These are phyloP conservation scores for Lasaia peninsularis DNA, from an alignment of 1,140 invertebrate species.

Conservation along the genomic window DNA sequence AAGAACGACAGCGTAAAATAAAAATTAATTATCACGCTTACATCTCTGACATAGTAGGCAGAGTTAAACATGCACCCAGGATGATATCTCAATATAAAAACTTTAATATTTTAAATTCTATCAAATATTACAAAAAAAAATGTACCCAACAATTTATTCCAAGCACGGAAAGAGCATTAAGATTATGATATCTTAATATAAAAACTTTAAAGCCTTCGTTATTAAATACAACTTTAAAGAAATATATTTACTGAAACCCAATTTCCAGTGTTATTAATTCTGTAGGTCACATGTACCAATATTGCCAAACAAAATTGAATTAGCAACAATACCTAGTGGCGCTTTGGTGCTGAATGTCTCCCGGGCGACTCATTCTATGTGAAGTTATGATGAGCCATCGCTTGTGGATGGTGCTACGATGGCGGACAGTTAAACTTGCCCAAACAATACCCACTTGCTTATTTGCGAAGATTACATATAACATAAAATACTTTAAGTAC, in stretches of 20 bases:
- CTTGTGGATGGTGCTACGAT: conserved; percentile 32
- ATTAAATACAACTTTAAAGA: too few relatives aligned
- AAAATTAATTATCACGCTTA: too few relatives aligned
- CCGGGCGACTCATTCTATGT: conserved; percentile 52
- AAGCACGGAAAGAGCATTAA: too few relatives aligned
- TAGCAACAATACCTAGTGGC: conserved; percentile 37
- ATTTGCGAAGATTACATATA: conserved; percentile 15
- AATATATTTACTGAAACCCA: not conserved
- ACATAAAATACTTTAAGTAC: conserved; percentile 16
- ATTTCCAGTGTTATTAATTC: not conserved
- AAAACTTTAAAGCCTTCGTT: too few relatives aligned
- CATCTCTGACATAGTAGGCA: too few relatives aligned
- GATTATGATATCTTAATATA: too few relatives aligned
- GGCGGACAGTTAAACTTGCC: conserved; percentile 24
- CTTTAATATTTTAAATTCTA: too few relatives aligned
- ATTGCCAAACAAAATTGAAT: conserved; percentile 68
- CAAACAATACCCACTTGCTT: conserved; percentile 22
- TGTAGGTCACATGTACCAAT: conserved; percentile 30
- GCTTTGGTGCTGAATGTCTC: conserved; percentile 66
- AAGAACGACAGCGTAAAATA: too few relatives aligned
- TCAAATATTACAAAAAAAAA: too few relatives aligned
- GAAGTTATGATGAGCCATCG: conserved; percentile 53
- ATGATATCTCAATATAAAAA: too few relatives aligned
- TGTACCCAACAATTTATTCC: too few relatives aligned
- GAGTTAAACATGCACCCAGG: too few relatives aligned